phyloP scores from a whole-genome alignment of 2,888 invertebrate species.

The Orthosia gracilis region DNA sequence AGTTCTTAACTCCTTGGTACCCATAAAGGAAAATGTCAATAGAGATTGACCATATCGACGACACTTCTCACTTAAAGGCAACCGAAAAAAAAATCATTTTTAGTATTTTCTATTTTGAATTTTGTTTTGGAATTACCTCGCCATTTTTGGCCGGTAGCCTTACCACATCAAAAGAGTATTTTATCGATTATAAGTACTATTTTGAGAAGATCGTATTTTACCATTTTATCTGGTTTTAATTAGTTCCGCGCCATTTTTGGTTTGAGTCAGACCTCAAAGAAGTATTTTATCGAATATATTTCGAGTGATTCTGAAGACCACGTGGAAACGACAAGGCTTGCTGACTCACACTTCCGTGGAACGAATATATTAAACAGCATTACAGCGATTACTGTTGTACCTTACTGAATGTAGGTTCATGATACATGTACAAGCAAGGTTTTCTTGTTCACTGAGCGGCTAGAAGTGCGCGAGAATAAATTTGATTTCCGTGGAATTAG shows the following conservation, averaged over 20 bases:
- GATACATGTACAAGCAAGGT: constrained; percentile 19
- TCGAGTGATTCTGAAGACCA: constrained; percentile 45
- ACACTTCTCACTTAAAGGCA: neutral
- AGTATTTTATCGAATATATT: constrained; percentile 26
- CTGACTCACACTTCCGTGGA: constrained; percentile 61
- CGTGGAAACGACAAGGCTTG: constrained; percentile 39
- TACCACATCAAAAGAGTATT: neutral
- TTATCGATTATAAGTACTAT: constrained; percentile 14
- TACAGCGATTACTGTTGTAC: constrained; percentile 24
- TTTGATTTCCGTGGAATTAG: constrained; percentile 4
- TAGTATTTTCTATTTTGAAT: constrained; percentile 18
- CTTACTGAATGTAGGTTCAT: constrained; percentile 23
- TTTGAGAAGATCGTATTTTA: neutral
- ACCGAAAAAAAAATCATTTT: neutral
- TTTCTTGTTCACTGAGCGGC: constrained; percentile 41
- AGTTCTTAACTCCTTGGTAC: constrained; percentile 45
- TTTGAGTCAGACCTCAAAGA: neutral
- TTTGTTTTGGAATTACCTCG: neutral
- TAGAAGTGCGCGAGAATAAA: constrained; percentile 24
- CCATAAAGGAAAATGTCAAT: constrained; percentile 44
- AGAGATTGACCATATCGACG: constrained; percentile 23
- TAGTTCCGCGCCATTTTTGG: constrained; percentile 21
- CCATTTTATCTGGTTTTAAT: neutral
- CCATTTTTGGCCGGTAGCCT: constrained; percentile 14
- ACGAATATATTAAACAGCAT: constrained; percentile 50